A percentile compares a stretch with the other conserved stretches of the same genome.
These are phyloP conservation scores for Tapirus indicus DNA, from an alignment of 2,797 vertebrate genomes.

Conservation along the genomic window DNA sequence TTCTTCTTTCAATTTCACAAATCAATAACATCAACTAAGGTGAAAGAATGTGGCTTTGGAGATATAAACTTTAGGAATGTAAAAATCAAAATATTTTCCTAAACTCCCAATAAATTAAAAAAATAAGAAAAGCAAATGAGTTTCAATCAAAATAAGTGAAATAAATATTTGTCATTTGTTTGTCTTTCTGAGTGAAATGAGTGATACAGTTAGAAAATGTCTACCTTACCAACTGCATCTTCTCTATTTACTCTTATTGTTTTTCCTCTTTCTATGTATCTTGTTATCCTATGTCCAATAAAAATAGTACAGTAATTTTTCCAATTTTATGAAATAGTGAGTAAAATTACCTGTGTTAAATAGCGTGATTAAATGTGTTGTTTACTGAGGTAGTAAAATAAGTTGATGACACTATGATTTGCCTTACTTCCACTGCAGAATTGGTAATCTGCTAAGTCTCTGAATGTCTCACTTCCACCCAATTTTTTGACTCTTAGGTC, in stretches of 20 bases:
- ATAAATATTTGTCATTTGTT: not conserved
- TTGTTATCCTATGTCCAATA: not conserved
- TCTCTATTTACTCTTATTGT: not conserved
- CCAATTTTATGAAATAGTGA: not conserved
- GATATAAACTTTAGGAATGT: not conserved
- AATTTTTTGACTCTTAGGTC: not conserved
- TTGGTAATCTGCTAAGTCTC: not conserved
- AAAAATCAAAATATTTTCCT: not conserved
- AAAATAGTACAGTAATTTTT: not conserved
- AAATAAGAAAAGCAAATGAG: not conserved
- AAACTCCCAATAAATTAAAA: not conserved
- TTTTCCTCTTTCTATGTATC: not conserved
- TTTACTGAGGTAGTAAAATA: not conserved
- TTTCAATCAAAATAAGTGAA: conserved; percentile 23
- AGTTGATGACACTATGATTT: not conserved
- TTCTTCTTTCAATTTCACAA: conserved; percentile 15
- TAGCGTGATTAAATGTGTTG: not conserved
- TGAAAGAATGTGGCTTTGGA: not conserved
- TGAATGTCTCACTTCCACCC: not conserved
- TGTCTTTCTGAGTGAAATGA: not conserved
- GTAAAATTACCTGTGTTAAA: not conserved
- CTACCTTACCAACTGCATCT: not conserved
- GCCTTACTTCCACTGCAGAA: not conserved
- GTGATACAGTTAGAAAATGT: not conserved
- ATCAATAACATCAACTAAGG: not conserved